phyloP scores from a whole-genome alignment of 2,888 invertebrate species.

The Gryllus longicercus region DNA sequence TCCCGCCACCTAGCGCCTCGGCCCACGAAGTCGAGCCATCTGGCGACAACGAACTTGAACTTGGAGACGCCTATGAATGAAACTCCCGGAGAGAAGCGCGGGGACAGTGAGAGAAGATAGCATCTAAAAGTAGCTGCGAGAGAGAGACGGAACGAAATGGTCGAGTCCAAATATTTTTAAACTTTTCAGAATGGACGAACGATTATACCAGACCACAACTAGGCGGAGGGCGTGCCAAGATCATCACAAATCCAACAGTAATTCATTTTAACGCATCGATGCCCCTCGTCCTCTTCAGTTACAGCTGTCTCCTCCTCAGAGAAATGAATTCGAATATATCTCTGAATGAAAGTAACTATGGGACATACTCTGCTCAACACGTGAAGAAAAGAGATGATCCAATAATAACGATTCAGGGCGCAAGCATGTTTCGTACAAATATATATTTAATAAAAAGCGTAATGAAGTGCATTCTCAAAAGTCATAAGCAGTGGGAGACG shows the following conservation, averaged over 20 bases:
- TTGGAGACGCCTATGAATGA: not conserved
- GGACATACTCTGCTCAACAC: too few relatives aligned
- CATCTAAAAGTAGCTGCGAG: not conserved
- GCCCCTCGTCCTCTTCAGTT: not conserved
- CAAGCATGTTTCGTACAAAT: too few relatives aligned
- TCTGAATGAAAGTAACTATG: too few relatives aligned
- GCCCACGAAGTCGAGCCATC: not conserved
- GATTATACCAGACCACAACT: not conserved
- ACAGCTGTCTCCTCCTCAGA: too few relatives aligned
- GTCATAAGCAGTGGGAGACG: too few relatives aligned
- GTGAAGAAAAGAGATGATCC: too few relatives aligned
- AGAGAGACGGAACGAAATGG: not conserved
- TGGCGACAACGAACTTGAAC: constrained; percentile 1
- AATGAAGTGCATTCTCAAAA: too few relatives aligned
- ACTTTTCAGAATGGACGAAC: constrained; percentile 27
- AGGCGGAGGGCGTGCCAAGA: not conserved
- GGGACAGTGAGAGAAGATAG: not conserved
- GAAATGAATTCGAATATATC: too few relatives aligned
- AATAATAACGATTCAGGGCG: too few relatives aligned
- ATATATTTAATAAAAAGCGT: too few relatives aligned
- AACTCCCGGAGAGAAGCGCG: not conserved
- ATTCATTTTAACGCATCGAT: constrained; percentile 1
- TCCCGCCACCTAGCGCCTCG: not conserved
- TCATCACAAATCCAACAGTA: constrained; percentile 6
- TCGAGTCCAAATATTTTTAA: constrained; percentile 30